Conservation (phyloP, 1,140 invertebrate species). For the Drosophila prosaltans region DNA sequence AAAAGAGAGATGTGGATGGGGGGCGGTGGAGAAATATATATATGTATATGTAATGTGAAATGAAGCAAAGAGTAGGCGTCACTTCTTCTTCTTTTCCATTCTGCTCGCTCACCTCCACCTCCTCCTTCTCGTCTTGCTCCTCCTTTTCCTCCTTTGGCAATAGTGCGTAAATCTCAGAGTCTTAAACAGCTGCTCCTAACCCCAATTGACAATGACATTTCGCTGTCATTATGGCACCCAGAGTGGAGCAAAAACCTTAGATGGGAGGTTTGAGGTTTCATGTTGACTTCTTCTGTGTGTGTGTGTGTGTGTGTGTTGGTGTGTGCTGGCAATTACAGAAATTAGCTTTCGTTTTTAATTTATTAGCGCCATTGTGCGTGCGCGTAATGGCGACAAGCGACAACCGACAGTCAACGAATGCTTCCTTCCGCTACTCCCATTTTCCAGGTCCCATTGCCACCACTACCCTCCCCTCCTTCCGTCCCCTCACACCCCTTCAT, state of each 20-base stretch:
- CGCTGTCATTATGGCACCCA: constrained; percentile 60
- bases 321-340: constrained; percentile 75
- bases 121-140: background rate
- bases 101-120: too few relatives aligned
- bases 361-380: constrained; percentile 79
- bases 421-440: constrained; percentile 20
- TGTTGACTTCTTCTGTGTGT: constrained; percentile 19
- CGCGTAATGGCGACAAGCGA: constrained; percentile 72
- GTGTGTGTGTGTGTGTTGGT: constrained; percentile 40
- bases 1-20: background rate
- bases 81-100: background rate
- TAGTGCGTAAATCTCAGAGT: constrained; percentile 77
- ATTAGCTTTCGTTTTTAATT: constrained; percentile 81
- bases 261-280: constrained; percentile 24
- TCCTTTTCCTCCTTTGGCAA: constrained; percentile 31
- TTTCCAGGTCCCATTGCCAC: background rate
- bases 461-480: too few relatives aligned
- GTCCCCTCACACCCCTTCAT: too few relatives aligned
- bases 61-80: constrained; percentile 30
- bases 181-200: constrained; percentile 62
- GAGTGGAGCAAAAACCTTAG: constrained; percentile 12
- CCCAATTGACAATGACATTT: constrained; percentile 80
- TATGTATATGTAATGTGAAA: constrained; percentile 40
- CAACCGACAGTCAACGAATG: constrained; percentile 35
- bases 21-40: too few relatives aligned